phyloP scores from a whole-genome alignment of 1,140 invertebrate genomes.

The Heliconius melpomene region DNA sequence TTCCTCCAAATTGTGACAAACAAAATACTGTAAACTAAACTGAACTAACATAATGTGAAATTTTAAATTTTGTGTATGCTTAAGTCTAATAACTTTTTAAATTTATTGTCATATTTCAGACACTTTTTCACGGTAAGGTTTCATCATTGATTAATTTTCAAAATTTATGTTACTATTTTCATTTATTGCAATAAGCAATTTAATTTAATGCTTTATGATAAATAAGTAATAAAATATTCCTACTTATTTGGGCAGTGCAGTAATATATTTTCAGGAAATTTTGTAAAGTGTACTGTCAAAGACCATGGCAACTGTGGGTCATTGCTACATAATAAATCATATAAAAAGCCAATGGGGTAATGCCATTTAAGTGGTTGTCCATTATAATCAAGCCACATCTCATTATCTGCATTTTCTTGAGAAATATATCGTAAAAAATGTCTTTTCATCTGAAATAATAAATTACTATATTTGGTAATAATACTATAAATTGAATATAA shows the following conservation, averaged over 20 bases:
- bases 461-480: neutral
- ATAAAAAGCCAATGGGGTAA: constrained; percentile 97
- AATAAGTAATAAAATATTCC: constrained; percentile 34
- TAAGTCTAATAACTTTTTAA: too few relatives aligned
- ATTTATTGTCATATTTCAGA: too few relatives aligned
- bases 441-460: constrained; percentile 88
- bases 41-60: too few relatives aligned
- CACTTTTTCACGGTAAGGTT: too few relatives aligned
- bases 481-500: constrained; percentile 40
- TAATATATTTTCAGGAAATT: constrained; percentile 91
- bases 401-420: constrained; percentile 90
- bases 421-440: constrained; percentile 93
- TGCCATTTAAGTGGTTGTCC: constrained; percentile 97
- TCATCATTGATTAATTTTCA: too few relatives aligned
- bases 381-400: constrained; percentile 98
- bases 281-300: constrained; percentile 97
- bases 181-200: too few relatives aligned
- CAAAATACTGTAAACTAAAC: too few relatives aligned
- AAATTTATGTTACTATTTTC: too few relatives aligned
- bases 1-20: too few relatives aligned
- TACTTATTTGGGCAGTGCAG: constrained; percentile 91
- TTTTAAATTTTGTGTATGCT: too few relatives aligned
- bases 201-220: neutral
- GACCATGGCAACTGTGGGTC: constrained; percentile 94
- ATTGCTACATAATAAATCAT: constrained; percentile 88